Evolutionary conservation across 2,113 vertebrate genomes (phyloP).

Genomic region (Carettochelys insculpta): DNA sequence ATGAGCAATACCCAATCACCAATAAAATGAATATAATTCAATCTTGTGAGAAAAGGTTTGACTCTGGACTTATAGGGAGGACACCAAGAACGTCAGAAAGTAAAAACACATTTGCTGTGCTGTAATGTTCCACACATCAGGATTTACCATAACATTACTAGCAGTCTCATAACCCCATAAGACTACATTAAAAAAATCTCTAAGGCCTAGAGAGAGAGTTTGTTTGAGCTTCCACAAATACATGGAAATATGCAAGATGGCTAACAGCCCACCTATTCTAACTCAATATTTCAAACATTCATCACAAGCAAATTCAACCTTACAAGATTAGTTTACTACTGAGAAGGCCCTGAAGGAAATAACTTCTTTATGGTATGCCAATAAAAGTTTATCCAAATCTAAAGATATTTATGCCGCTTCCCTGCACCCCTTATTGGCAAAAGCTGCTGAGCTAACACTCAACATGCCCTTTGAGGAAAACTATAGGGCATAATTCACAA

Average conservation of each 20-base stretch:
- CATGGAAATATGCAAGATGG: accelerated
- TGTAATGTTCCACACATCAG: neutral
- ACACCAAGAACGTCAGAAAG: neutral
- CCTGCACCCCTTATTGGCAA: neutral
- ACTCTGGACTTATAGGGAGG: neutral
- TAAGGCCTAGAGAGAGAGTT: neutral
- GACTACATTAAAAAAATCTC: neutral
- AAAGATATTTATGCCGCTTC: neutral
- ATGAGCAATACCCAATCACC: neutral
- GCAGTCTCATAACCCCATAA: neutral
- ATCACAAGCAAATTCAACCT: neutral
- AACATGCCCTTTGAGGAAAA: neutral
- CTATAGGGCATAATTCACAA: neutral
- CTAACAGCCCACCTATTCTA: neutral
- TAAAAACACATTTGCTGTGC: neutral
- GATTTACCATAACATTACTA: neutral
- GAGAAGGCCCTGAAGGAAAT: neutral
- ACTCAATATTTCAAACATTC: neutral
- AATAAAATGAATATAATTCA: neutral
- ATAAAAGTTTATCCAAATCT: neutral
- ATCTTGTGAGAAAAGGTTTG: neutral
- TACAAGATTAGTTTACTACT: neutral
- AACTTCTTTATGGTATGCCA: neutral
- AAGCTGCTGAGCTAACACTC: neutral
- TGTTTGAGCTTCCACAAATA: neutral